These are phyloP conservation scores for Cercopithecus mona DNA, from an alignment of 2,113 vertebrate genomes.

Conservation along the genomic window DNA sequence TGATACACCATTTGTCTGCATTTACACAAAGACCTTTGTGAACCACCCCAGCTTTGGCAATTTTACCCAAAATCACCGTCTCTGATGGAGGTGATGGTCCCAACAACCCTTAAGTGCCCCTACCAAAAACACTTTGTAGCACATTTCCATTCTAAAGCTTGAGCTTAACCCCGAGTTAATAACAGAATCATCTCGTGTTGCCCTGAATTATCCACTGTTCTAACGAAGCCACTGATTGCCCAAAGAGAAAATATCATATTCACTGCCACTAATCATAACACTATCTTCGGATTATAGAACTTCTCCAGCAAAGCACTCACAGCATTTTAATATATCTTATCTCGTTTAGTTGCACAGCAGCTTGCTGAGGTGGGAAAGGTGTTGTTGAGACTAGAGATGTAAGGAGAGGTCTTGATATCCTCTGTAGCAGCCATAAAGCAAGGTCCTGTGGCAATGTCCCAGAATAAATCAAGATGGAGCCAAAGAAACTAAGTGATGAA, in stretches of 20 bases:
- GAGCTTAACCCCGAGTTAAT: neutral
- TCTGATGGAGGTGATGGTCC: neutral
- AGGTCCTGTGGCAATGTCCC: neutral
- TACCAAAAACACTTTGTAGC: neutral
- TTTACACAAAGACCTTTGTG: neutral
- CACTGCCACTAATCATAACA: neutral
- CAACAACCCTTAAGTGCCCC: neutral
- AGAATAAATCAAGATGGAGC: neutral
- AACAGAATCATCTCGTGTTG: neutral
- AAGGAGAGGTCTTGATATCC: neutral
- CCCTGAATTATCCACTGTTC: neutral
- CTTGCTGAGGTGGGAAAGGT: neutral
- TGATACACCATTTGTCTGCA: neutral
- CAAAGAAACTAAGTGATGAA: neutral
- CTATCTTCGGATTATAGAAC: neutral
- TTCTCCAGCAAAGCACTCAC: neutral
- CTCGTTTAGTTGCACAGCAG: neutral
- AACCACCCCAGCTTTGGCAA: neutral
- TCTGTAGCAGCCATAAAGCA: neutral
- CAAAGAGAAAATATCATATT: neutral
- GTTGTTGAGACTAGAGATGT: neutral
- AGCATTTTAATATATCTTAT: neutral
- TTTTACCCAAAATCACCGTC: neutral
- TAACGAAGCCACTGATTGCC: neutral
- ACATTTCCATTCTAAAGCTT: neutral